Conservation (phyloP, 1,140 invertebrate genomes). For the Cecropterus lyciades region DNA sequence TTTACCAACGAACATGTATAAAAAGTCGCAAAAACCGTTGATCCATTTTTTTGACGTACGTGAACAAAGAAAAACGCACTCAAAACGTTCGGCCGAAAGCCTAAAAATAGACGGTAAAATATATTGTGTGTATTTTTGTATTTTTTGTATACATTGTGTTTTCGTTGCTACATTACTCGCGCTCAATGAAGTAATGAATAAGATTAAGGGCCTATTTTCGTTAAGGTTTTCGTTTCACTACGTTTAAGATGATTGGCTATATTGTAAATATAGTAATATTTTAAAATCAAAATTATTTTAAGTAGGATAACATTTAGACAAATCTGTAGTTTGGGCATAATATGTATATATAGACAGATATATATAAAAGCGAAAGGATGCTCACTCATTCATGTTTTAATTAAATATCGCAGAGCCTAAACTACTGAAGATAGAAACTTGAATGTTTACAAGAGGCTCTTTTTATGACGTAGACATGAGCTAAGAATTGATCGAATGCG, state of each 20-base stretch:
- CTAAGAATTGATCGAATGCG: too few species aligned
- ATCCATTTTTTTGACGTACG: background rate
- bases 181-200: slow-evolving; percentile 32
- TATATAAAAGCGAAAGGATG: too few species aligned
- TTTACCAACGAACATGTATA: background rate
- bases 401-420: too few species aligned
- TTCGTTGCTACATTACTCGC: slow-evolving; percentile 28
- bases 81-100: slow-evolving; percentile 12
- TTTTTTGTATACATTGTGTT: slow-evolving; percentile 26
- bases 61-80: slow-evolving; percentile 13
- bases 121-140: slow-evolving; percentile 24
- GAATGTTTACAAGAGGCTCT: too few species aligned
- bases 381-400: too few species aligned
- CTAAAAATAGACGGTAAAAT: slow-evolving; percentile 25
- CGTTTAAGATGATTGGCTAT: background rate
- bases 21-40: background rate
- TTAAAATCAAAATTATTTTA: too few species aligned
- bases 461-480: too few species aligned
- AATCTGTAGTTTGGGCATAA: too few species aligned
- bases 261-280: too few species aligned
- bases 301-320: too few species aligned
- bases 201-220: slow-evolving; percentile 10
- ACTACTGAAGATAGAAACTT: too few species aligned
- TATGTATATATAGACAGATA: too few species aligned
- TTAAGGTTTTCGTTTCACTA: background rate